Percentiles rank a stretch among this genome's conserved stretches.
These are phyloP conservation scores for Drosophila yakuba DNA, from an alignment of 1,140 invertebrate genomes.

Conservation along the genomic window DNA sequence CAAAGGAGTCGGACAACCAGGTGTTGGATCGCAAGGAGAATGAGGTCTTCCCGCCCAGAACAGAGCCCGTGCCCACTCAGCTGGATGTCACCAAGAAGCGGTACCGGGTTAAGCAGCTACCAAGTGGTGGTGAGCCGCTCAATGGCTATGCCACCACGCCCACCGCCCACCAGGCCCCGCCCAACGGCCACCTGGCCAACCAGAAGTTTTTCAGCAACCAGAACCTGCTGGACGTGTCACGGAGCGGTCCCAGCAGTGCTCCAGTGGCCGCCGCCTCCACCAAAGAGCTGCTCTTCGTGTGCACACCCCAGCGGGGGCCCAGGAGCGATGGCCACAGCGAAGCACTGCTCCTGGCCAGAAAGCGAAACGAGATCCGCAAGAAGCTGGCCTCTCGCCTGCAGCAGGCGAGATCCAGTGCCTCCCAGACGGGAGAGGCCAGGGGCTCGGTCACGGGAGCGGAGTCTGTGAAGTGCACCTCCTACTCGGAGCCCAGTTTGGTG, in stretches of 20 bases:
- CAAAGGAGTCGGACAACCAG: slow-evolving; percentile 8
- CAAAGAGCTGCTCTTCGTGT: slow-evolving; percentile 82
- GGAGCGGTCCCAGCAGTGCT: slow-evolving; percentile 32
- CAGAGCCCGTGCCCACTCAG: slow-evolving; percentile 64
- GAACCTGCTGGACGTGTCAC: slow-evolving; percentile 66
- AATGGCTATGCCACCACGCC: slow-evolving; percentile 82
- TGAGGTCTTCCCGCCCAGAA: slow-evolving; percentile 41
- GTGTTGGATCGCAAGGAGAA: slow-evolving; percentile 36
- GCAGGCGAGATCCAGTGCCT: slow-evolving; percentile 51
- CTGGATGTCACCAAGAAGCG: slow-evolving; percentile 74
- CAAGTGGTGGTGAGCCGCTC: slow-evolving; percentile 64
- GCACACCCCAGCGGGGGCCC: slow-evolving; percentile 73
- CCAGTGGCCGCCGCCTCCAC: slow-evolving; percentile 71
- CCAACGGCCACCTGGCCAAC: slow-evolving; percentile 54
- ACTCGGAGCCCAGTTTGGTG: slow-evolving; percentile 80
- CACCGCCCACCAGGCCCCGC: slow-evolving; percentile 66
- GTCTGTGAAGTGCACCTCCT: slow-evolving; percentile 75
- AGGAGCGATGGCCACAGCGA: slow-evolving; percentile 66
- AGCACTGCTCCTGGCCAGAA: slow-evolving; percentile 68
- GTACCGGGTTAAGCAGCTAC: slow-evolving; percentile 72
- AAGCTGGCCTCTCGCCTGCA: slow-evolving; percentile 63
- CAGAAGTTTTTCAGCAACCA: slow-evolving; percentile 84
- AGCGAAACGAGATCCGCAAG: slow-evolving; percentile 78
- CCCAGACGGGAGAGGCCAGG: slow-evolving; percentile 18
- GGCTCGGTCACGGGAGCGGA: slow-evolving; percentile 32